Percentiles rank a stretch among this genome's conserved stretches.
Evolutionary conservation across 2,113 vertebrate genomes (phyloP).

Genomic region (Empidonax alnorum): DNA sequence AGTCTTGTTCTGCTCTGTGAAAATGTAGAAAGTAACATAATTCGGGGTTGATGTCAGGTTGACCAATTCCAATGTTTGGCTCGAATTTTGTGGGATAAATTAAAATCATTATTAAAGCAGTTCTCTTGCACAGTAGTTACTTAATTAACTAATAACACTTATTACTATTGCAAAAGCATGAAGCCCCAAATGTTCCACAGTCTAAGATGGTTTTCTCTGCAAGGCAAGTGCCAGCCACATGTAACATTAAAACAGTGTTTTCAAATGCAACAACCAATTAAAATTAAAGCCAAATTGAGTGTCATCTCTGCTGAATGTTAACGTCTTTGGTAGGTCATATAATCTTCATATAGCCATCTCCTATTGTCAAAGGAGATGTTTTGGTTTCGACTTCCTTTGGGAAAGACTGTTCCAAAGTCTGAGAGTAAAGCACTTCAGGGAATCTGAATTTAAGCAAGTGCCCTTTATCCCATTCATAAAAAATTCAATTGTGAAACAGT

Average conservation of each 20-base stretch:
- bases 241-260: background rate
- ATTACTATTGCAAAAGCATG: background rate
- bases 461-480: background rate
- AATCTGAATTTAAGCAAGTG: background rate
- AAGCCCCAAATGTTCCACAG: background rate
- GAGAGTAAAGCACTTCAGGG: background rate
- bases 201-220: background rate
- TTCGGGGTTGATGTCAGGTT: background rate
- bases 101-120: background rate
- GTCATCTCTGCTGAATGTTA: background rate
- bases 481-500: background rate
- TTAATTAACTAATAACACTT: background rate
- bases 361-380: background rate
- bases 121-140: background rate
- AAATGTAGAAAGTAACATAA: background rate
- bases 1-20: background rate
- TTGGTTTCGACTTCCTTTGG: background rate
- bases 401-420: background rate
- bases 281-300: background rate
- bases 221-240: background rate
- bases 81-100: background rate
- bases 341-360: background rate
- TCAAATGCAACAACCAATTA: background rate
- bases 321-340: background rate
- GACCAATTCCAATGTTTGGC: background rate